These are phyloP conservation scores for Pangasianodon hypophthalmus DNA, from an alignment of 2,113 vertebrate species.

Conservation along the genomic window DNA sequence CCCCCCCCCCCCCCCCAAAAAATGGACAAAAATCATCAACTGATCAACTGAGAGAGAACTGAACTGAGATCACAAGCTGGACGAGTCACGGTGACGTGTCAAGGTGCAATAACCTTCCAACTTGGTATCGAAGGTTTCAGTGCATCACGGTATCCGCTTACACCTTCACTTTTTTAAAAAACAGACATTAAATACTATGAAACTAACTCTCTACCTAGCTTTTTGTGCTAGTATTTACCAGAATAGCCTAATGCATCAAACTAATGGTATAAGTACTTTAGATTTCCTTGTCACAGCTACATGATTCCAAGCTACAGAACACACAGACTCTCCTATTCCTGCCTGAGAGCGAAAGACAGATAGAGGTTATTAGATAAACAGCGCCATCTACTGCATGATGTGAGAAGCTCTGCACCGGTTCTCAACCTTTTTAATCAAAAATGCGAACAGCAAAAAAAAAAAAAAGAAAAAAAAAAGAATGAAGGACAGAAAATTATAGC, in stretches of 20 bases:
- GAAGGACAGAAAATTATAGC: background rate
- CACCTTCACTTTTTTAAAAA: background rate
- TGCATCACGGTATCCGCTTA: too few relatives aligned
- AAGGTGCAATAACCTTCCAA: background rate
- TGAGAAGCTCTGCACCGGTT: background rate
- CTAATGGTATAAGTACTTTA: background rate
- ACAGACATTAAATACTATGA: background rate
- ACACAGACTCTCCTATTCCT: background rate
- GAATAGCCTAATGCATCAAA: background rate
- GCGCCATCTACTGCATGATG: conserved; percentile 5
- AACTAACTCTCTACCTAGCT: background rate
- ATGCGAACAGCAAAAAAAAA: background rate
- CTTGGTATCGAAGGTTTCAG: background rate
- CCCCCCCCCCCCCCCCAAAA: background rate
- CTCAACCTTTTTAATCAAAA: background rate
- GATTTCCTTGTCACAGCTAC: background rate
- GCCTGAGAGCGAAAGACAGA: background rate
- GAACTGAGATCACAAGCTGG: background rate
- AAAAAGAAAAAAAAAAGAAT: too few relatives aligned
- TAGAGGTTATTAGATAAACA: background rate
- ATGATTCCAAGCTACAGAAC: background rate
- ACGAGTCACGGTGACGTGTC: background rate
- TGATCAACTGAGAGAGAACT: background rate
- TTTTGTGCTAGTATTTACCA: background rate
- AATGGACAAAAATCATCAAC: background rate